Conservation (phyloP, 2,797 vertebrate genomes). For the Poeciliopsis gracilis region DNA sequence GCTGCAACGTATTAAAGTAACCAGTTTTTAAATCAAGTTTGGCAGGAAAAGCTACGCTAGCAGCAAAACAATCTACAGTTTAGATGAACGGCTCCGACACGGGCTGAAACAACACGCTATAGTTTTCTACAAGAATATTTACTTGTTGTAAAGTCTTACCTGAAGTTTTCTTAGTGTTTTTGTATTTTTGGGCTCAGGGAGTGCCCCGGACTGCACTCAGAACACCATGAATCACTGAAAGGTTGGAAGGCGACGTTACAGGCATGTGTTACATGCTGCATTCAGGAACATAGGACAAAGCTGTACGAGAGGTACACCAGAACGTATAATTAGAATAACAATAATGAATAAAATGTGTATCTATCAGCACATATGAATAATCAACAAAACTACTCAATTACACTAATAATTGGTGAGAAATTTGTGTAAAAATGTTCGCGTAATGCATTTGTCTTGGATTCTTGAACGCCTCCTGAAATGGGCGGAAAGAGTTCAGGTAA, state of each 20-base stretch:
- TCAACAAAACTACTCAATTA: background rate
- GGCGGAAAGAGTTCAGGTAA: background rate
- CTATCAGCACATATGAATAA: background rate
- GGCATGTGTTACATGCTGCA: conserved; percentile 21
- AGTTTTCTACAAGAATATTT: background rate
- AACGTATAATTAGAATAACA: background rate
- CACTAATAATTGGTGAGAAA: background rate
- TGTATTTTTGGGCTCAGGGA: background rate
- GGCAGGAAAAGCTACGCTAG: conserved; percentile 26
- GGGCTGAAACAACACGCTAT: conserved; percentile 2
- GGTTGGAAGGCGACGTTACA: conserved; percentile 26
- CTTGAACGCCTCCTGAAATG: background rate
- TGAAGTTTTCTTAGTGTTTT: background rate
- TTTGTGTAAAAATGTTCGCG: background rate
- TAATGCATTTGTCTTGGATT: background rate
- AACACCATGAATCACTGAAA: conserved; percentile 29
- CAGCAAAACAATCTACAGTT: conserved; percentile 8
- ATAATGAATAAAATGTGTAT: background rate
- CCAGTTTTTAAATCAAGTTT: conserved; percentile 4
- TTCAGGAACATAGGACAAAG: background rate
- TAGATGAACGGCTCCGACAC: background rate
- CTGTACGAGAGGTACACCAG: background rate
- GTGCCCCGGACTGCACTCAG: background rate
- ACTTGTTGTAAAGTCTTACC: conserved; percentile 31
- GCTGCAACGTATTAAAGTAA: background rate